Base-by-base conservation (phyloP, 2,113 vertebrate genomes). In the Ophthalmotilapia sp. region DNA sequence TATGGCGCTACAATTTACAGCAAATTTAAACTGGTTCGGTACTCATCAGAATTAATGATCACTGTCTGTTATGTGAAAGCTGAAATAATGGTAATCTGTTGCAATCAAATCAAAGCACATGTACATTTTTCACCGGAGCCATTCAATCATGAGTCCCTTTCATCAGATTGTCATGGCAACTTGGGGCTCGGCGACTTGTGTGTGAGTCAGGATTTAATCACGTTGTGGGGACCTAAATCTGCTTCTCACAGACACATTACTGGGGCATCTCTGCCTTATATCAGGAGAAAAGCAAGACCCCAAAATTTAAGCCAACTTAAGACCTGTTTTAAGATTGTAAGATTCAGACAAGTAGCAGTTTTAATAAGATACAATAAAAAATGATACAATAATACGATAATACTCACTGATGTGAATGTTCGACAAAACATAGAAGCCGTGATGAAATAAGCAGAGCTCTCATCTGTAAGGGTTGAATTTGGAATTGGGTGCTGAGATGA, bases 131-230 rank as follows among this genome's bases (percentile, higher is more conserved):
- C 80, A 53, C 81, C 51, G 31, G 40, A 53, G 83, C 82, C 85
- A 60, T 84, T 92, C 93, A 91, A 87, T 93, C 89, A 90, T 58
- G 84, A 81, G 82, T 83, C 87, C 82, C 70, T 55, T 83, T 89
- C 82, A 56, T 86, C 89, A 58, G 58, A 90, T 91, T 68, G 80
- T 85, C 90, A 93, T 93, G 92, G 91, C 89, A 94, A 94, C 94
- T 29, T 86, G 56, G 60, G 79, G 81, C 60, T 82, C 51, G 2
- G 73, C 5, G 17, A 33, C 73, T 68, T 45, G 83, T 55, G 45
- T 51, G 45, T 77, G 73, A n/a, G 29, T 77, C 73, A 31, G 45
- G 73, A 77, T 77, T 77, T 77, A n/a, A 77, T 77, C 45, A 13
- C 3, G 17, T 51, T 77, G 45, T 51, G 45, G 45, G 45, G 73